Conservation (phyloP, 2,888 invertebrate genomes). For the Erynnis tages region DNA sequence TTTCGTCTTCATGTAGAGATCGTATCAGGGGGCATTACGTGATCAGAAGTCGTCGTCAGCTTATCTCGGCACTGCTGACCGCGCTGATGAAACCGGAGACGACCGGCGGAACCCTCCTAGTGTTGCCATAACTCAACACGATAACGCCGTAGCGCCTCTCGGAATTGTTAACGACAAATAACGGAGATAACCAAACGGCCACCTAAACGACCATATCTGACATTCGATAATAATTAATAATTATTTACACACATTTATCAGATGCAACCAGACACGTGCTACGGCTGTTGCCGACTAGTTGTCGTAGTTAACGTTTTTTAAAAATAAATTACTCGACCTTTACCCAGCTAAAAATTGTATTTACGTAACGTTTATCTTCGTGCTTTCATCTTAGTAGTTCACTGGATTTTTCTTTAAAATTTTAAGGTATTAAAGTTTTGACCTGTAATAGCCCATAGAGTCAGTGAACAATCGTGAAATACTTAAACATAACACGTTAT, state of each 20-base stretch:
- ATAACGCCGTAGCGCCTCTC: conserved; percentile 62
- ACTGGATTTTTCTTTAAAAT: not conserved
- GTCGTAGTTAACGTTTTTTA: conserved; percentile 34
- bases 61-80: conserved; percentile 55
- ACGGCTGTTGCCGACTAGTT: conserved; percentile 51
- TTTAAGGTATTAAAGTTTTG: not conserved
- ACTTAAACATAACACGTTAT: too few species aligned
- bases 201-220: conserved; percentile 75
- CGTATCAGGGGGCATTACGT: conserved; percentile 40
- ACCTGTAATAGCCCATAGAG: not conserved
- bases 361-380: conserved; percentile 6
- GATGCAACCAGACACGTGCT: conserved; percentile 66
- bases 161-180: conserved; percentile 77
- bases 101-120: conserved; percentile 39
- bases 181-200: conserved; percentile 72
- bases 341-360: conserved; percentile 6
- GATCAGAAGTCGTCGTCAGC: conserved; percentile 44
- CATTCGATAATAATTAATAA: conserved; percentile 77
- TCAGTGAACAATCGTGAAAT: not conserved
- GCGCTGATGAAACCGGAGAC: conserved; percentile 62
- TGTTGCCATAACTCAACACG: conserved; percentile 71
- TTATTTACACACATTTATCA: conserved; percentile 76
- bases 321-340: conserved; percentile 27
- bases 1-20: conserved; percentile 31
- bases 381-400: conserved; percentile 1